Base-by-base conservation (phyloP, 2,113 vertebrate species). In the Ranitomeya imitator region DNA sequence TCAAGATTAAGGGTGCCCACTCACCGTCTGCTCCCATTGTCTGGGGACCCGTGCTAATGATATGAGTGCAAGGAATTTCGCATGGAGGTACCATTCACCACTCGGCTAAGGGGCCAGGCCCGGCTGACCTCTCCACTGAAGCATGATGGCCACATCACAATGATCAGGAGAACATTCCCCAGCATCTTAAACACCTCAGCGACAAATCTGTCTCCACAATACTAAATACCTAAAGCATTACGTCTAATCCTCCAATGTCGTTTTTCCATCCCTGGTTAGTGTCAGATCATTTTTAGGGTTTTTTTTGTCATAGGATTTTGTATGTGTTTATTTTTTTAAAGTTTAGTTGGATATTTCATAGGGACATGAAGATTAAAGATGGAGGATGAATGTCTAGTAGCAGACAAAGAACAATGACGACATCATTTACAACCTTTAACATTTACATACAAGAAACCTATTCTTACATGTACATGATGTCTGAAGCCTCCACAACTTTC, bases 1-100 rank as follows among this genome's bases (percentile, higher is more conserved):
- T 91, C 93, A 91, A 95, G 96, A 95, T 93, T 96, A 94, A 92
- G 86, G 83, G 74, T 79, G 83, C 82, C 37, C 19, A 4, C 87
- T 93, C 92, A 90, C 83, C 89, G 63, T 77, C 73, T 85, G 90
- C 90, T 83, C 92, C 83, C 85, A 88, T 90, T 90, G 61, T 79
- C 86, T 65, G 51, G 89, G 88, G 86, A 89, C 45, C 89, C 76
- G 88, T 90, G 89, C 79, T 81, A 91, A 90, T 92, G 92, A 94
- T 92, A 93, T 92, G 90, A 60, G 88, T 90, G 93, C 91, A 83
- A 89, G 92, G 93, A 92, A 93, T 93, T 93, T 92, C 93, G 93
- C 91, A 92, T 23, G 31, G 81, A 83, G 85, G 89, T 91, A 95
- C 76, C 79, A 83, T 37, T 71, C 21, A 95, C 76, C 79, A 83